These are phyloP conservation scores for Hemitrygon akajei DNA, from an alignment of 2,797 vertebrate species.

Conservation along the genomic window DNA sequence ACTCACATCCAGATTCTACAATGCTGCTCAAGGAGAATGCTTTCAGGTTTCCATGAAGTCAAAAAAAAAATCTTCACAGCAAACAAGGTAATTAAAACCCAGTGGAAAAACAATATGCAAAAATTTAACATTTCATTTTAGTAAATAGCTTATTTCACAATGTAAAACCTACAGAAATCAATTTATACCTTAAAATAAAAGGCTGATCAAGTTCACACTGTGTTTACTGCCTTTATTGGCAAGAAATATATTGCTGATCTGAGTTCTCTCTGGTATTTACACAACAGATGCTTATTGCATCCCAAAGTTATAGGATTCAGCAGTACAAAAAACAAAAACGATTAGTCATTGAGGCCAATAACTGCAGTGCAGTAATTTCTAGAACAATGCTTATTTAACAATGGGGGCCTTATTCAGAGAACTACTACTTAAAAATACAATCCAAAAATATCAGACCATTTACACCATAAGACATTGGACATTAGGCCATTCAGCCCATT, in stretches of 20 bases:
- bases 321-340: conserved; percentile 20
- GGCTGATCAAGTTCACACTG: neutral
- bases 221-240: neutral
- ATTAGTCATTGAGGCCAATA: conserved; percentile 31
- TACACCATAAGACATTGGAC: neutral
- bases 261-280: conserved; percentile 30
- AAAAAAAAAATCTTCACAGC: neutral
- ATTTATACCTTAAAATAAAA: neutral
- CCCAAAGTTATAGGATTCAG: conserved; percentile 28
- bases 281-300: conserved; percentile 16
- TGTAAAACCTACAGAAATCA: neutral
- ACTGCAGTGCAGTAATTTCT: conserved; percentile 6
- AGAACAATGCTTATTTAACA: conserved; percentile 5
- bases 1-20: neutral
- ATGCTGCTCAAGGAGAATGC: neutral
- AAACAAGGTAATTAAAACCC: neutral
- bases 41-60: neutral
- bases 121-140: neutral
- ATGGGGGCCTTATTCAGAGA: neutral
- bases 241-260: conserved; percentile 22
- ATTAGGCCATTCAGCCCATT: no score
- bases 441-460: neutral
- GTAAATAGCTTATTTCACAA: neutral
- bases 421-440: conserved; percentile 2
- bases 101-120: neutral